Conservation (phyloP, 2,888 invertebrate species). For the Callinectes sapidus region DNA sequence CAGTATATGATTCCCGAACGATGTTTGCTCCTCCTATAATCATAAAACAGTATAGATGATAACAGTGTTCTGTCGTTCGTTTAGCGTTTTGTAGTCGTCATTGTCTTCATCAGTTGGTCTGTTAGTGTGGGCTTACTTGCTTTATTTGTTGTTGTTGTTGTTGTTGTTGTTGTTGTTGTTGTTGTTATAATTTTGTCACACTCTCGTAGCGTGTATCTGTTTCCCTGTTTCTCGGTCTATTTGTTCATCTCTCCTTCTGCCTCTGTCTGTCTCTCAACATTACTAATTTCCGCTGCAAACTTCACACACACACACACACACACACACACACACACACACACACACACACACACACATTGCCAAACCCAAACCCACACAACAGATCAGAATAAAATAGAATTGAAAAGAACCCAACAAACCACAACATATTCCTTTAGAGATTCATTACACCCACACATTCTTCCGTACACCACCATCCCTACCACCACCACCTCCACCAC, state of each 20-base stretch:
- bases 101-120: no score
- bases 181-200: no score
- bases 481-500: no score
- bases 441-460: background rate
- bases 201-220: background rate
- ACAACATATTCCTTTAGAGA: background rate
- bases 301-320: conserved; percentile 21
- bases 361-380: background rate
- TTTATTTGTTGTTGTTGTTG: no score
- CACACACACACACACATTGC: background rate
- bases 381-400: background rate
- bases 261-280: background rate
- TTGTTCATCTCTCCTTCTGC: background rate
- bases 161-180: no score
- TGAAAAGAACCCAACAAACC: background rate
- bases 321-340: background rate
- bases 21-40: background rate
- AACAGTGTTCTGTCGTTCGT: background rate
- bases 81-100: background rate
- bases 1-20: no score
- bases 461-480: background rate
- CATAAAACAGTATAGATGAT: background rate
- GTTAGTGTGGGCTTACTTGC: no score
- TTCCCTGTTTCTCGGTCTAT: background rate
- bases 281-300: background rate